Percentiles rank a stretch among this genome's conserved stretches.
These are phyloP conservation scores for Bombus picipes DNA, from an alignment of 1,140 invertebrate species.

Conservation along the genomic window DNA sequence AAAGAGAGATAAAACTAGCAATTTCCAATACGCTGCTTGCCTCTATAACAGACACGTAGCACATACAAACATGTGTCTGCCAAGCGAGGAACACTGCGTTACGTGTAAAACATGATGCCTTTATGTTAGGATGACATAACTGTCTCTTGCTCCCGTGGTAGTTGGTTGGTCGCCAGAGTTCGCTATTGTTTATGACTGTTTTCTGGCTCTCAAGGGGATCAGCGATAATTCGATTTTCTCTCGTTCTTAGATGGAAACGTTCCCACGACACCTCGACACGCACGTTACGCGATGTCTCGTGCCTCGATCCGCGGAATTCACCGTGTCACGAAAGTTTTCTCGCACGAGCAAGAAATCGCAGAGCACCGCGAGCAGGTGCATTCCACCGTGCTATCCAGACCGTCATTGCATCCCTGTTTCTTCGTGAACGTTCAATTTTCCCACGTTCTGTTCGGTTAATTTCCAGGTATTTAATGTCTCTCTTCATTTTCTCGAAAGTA, in stretches of 20 bases:
- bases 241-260: neutral
- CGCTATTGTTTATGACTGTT: neutral
- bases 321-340: slow-evolving; percentile 43
- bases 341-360: slow-evolving; percentile 45
- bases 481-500: neutral
- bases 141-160: neutral
- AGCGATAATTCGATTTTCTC: neutral
- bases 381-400: slow-evolving; percentile 34
- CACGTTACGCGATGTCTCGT: slow-evolving; percentile 2
- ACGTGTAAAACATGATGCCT: neutral
- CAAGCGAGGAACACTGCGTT: neutral
- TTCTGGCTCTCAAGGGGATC: neutral
- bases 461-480: slow-evolving; percentile 42
- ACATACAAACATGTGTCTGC: too few species aligned
- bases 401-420: neutral
- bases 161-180: neutral
- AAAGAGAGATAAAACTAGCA: too few species aligned
- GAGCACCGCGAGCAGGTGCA: slow-evolving; percentile 20
- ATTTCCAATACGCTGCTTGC: too few species aligned
- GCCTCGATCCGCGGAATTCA: slow-evolving; percentile 45
- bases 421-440: slow-evolving; percentile 44
- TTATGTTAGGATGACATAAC: neutral
- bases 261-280: slow-evolving; percentile 8
- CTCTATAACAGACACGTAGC: too few species aligned
- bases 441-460: slow-evolving; percentile 49